Evolutionary conservation across 92 coral and sea anemone genomes (phyloP).

Genomic region (Parazoanthus darwini): DNA sequence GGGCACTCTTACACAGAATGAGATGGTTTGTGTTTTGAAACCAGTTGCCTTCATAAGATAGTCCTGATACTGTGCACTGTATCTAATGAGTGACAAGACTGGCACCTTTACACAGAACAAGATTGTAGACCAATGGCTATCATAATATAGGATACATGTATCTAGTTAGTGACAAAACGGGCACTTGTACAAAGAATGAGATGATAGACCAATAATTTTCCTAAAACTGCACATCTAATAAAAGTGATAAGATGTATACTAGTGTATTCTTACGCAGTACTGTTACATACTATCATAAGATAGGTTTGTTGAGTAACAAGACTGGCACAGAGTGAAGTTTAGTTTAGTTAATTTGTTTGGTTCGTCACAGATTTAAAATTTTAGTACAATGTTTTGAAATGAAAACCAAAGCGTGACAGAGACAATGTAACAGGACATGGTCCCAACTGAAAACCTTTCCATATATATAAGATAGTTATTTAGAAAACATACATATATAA

Average conservation of each 20-base stretch:
- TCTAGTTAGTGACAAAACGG: constrained; percentile 82
- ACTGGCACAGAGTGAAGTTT: background rate
- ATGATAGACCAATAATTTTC: constrained; percentile 20
- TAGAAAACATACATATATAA: no score
- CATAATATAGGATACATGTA: no score
- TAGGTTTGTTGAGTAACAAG: background rate
- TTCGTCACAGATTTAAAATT: no score
- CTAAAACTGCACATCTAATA: no score
- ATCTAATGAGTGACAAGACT: constrained; percentile 90
- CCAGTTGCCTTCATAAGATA: constrained; percentile 37
- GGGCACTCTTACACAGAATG: constrained; percentile 98
- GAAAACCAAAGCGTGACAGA: no score
- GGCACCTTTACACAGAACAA: constrained; percentile 98
- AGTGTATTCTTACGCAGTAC: no score
- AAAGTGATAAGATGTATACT: no score
- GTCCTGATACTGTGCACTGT: constrained; percentile 47
- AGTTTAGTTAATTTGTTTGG: no score
- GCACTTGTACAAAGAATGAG: constrained; percentile 95
- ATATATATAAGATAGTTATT: no score
- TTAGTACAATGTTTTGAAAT: no score
- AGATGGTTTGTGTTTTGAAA: constrained; percentile 71
- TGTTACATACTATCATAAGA: background rate
- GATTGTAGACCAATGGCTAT: constrained; percentile 58
- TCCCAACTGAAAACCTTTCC: no score
- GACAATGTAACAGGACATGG: no score